These are phyloP conservation scores for Rhincodon typus DNA, from an alignment of 2,797 vertebrate species.

Conservation along the genomic window DNA sequence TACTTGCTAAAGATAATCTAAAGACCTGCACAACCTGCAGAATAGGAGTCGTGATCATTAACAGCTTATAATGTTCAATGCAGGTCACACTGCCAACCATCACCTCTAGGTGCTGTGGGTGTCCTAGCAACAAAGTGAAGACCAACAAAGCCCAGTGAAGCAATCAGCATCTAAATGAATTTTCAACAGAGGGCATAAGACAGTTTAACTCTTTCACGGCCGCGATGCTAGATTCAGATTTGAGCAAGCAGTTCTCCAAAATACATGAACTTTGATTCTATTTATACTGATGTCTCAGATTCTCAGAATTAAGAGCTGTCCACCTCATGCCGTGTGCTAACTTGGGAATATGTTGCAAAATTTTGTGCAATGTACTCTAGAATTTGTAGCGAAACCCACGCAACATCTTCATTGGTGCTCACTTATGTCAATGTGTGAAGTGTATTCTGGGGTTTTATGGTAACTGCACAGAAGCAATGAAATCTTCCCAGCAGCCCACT, in stretches of 20 bases:
- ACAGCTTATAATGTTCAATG: neutral
- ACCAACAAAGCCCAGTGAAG: slow-evolving; percentile 5
- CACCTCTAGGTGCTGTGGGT: neutral
- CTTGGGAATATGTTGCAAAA: too few relatives aligned
- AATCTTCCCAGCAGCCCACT: neutral
- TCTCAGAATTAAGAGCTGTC: neutral
- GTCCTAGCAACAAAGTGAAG: slow-evolving; percentile 27
- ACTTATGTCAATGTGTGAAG: neutral
- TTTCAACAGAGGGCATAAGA: neutral
- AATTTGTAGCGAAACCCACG: neutral
- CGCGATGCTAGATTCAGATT: neutral
- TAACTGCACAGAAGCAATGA: neutral
- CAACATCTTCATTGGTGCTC: neutral
- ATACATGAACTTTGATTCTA: neutral
- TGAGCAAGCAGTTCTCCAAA: neutral
- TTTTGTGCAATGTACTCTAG: too few relatives aligned
- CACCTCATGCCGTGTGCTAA: neutral
- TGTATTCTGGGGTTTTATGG: neutral
- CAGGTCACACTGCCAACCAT: slow-evolving; percentile 19
- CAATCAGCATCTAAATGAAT: neutral
- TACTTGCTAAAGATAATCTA: neutral
- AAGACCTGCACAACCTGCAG: neutral
- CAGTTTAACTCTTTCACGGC: neutral
- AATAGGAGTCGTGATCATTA: neutral
- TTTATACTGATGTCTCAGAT: neutral